Percentiles rank a stretch among this genome's conserved stretches.
Conservation (phyloP, 2,888 invertebrate species). For the Mantis religiosa region DNA sequence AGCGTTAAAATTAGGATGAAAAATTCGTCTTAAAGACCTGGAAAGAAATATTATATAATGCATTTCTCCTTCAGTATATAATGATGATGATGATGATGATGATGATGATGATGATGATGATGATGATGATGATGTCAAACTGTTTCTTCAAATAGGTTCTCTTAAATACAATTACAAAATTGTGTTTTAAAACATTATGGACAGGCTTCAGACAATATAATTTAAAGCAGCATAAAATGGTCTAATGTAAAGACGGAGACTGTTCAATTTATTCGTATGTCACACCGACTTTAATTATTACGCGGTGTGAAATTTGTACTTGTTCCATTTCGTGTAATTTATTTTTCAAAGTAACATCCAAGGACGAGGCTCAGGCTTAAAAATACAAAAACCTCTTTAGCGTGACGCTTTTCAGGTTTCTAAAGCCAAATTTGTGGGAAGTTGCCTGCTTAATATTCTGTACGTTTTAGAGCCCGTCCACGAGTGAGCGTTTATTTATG, state of each 20-base stretch:
- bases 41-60: too few species aligned
- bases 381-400: not conserved
- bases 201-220: not conserved
- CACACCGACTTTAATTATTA: not conserved
- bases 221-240: not conserved
- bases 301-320: not conserved
- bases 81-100: too few species aligned
- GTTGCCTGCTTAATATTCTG: not conserved
- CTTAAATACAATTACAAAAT: not conserved
- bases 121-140: too few species aligned
- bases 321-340: not conserved
- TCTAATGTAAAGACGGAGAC: not conserved
- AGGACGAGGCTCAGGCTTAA: not conserved
- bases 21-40: too few species aligned
- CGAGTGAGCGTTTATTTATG: not conserved
- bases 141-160: not conserved
- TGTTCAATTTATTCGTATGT: not conserved
- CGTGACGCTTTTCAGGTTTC: not conserved
- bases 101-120: too few species aligned
- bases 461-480: not conserved
- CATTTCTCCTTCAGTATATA: too few species aligned
- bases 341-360: not conserved
- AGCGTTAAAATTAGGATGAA: too few species aligned
- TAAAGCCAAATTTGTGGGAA: not conserved
- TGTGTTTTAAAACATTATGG: not conserved